phyloP scores from a whole-genome alignment of 2,888 invertebrate genomes.

The Orthosia incerta region DNA sequence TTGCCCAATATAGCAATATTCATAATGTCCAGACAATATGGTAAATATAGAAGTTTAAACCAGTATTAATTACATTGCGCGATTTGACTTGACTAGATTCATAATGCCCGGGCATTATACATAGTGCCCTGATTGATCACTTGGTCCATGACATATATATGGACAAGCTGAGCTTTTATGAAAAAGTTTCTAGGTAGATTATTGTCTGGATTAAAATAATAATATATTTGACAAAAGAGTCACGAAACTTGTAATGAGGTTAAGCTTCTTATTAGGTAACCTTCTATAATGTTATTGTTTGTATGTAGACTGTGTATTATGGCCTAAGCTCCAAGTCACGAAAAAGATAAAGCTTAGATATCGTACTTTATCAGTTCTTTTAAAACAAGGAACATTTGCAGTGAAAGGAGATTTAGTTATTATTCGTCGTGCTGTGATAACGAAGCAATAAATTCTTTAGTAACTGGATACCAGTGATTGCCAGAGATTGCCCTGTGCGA shows the following conservation, averaged over 20 bases:
- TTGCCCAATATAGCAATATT: too few relatives aligned
- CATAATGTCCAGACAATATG: too few relatives aligned
- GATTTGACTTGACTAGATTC: too few relatives aligned
- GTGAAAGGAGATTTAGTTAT: conserved; percentile 55
- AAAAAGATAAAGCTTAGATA: conserved; percentile 8
- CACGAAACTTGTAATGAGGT: conserved; percentile 41
- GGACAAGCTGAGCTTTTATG: conserved; percentile 32
- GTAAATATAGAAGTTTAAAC: too few relatives aligned
- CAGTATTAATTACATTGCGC: too few relatives aligned
- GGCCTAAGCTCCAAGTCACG: conserved; percentile 9
- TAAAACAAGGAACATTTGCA: conserved; percentile 23
- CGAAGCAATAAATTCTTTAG: conserved; percentile 43
- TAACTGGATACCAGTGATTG: conserved; percentile 24
- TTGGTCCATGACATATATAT: too few relatives aligned
- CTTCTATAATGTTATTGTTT: conserved; percentile 21
- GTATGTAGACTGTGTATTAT: not conserved
- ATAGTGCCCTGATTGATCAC: too few relatives aligned
- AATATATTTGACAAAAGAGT: conserved; percentile 25
- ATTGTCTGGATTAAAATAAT: conserved; percentile 43
- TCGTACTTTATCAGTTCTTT: not conserved
- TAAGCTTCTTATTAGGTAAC: conserved; percentile 28
- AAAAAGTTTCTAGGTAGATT: conserved; percentile 17
- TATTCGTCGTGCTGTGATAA: conserved; percentile 19
- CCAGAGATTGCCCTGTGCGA: too few relatives aligned
- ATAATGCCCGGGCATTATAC: too few relatives aligned